Base-by-base conservation (phyloP, 2,888 invertebrate species). In the Scelioninae gen. 1 region DNA sequence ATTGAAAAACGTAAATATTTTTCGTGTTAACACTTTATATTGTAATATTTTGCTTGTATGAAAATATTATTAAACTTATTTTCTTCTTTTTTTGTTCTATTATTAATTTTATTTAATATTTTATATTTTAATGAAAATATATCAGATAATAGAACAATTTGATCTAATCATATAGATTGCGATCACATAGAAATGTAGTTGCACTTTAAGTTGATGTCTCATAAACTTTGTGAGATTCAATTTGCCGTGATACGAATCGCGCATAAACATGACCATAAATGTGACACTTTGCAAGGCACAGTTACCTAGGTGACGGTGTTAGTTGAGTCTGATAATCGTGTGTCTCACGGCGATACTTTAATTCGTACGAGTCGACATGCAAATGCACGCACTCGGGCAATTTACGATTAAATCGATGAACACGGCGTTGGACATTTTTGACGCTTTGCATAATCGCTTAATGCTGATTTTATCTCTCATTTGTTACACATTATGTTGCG, bases 331-430 rank as follows among this genome's bases (percentile, higher is more conserved):
- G 31, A 45, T 60, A 60, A 60, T 43, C 60, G 9, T 16, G 29
- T n/a, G 47, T 62, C 62, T 45, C 47, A 51, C 9, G n/a, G 62
- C 62, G 32, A 62, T 47, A 47, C 62, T 62, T 62, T 32, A 43
- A 62, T 62, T 62, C 62, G 62, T 32, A 10, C 45, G 31, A 62
- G 45, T 62, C 45, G 47, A 47, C 62, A 43, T 60, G 63, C 49
- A 49, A 63, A 63, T 49, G 63, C 63, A 32, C 49, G 49, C 34
- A 23, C 34, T 32, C 34, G 47, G 16, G 63, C 47, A 63, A 63
- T 63, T 63, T 63, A 47, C 63, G 63, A 63, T 63, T 32, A 63
- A 49, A 63, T 63, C 49, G 49, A 34, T n/a, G 43, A 43, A n/a
- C 43, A n/a, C 43, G n/a, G n/a, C 62, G 34, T 34, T 31, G 49